Base-by-base conservation (phyloP, 64 coral and sea anemone genomes). In the Dendrophyllia cribrosa region DNA sequence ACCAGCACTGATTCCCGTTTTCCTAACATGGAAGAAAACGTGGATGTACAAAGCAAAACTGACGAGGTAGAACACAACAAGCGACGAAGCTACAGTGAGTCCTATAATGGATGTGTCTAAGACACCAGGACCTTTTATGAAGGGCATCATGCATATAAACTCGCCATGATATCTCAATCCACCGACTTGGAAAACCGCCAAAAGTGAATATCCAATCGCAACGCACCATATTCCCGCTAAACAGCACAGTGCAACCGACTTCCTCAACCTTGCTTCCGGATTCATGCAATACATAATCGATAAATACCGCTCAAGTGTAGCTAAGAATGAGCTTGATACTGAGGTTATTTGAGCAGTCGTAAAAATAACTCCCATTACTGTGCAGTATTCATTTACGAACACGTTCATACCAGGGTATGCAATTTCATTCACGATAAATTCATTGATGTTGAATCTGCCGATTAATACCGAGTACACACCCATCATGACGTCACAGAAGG, bases 91-190 rank as follows among this genome's bases (percentile, higher is more conserved):
- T 64, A 77, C 59, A 34, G 67, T 46, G 7, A 85, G 66, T 11
- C 79, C 83, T 59, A 51, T 22, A 0, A 43, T 22, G 9, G 61
- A 81, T 1, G 83, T 79, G 58, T 85, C 69, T 5, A 21, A 16
- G 20, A 49, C 25, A 1, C 58, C 15, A 51, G 79, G 71, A 2
- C 79, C 79, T 20, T 92, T 44, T 6, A 72, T 44, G 46, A 92
- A 92, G 75, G 90, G 90, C 49, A 92, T 56, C 90, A 92, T 92
- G 58, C 90, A 92, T 3, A 52, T 85, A 56, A 73, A 92, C 46
- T 92, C 90, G 0, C 90, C 90, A 53, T 92, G 90, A 55, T 92
- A 92, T n/a, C 79, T 85, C 58, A 92, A 83, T 21, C 90, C 82
- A 72, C 72, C 81, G 0, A 92, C 72, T 34, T 44, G 79, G 56